These are phyloP conservation scores for Allacma fusca DNA, from an alignment of 2,888 invertebrate genomes.

Conservation along the genomic window DNA sequence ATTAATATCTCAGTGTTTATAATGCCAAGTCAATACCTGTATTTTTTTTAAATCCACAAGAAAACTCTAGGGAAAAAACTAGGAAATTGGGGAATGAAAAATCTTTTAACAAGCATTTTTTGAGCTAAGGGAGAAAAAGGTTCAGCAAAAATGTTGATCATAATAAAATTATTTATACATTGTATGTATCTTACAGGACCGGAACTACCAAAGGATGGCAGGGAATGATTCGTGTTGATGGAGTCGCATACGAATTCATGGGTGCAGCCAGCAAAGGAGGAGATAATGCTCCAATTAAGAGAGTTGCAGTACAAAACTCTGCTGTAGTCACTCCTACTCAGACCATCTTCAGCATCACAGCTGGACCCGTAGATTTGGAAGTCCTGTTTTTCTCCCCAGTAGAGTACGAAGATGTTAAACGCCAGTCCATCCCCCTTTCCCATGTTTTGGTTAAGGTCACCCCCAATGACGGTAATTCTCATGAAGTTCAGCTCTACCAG, in stretches of 20 bases:
- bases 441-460: conserved; percentile 49
- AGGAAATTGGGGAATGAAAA: too few relatives aligned
- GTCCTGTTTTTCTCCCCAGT: conserved; percentile 57
- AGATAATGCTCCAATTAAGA: conserved; percentile 22
- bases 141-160: neutral
- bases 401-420: conserved; percentile 48
- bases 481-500: conserved; percentile 55
- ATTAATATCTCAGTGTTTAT: too few relatives aligned
- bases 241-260: conserved; percentile 50
- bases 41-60: too few relatives aligned
- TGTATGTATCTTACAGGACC: conserved; percentile 41
- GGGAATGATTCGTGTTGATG: conserved; percentile 55
- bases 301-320: conserved; percentile 45
- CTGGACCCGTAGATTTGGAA: conserved; percentile 53
- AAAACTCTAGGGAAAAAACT: too few relatives aligned
- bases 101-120: too few relatives aligned
- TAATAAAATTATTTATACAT: neutral
- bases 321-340: conserved; percentile 53
- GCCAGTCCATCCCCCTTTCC: conserved; percentile 55
- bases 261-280: conserved; percentile 41
- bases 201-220: conserved; percentile 55
- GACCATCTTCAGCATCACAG: conserved; percentile 48
- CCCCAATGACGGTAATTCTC: conserved; percentile 47
- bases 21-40: too few relatives aligned
- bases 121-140: neutral